Conservation (phyloP, 2,888 invertebrate genomes). For the Acleris emargana region DNA sequence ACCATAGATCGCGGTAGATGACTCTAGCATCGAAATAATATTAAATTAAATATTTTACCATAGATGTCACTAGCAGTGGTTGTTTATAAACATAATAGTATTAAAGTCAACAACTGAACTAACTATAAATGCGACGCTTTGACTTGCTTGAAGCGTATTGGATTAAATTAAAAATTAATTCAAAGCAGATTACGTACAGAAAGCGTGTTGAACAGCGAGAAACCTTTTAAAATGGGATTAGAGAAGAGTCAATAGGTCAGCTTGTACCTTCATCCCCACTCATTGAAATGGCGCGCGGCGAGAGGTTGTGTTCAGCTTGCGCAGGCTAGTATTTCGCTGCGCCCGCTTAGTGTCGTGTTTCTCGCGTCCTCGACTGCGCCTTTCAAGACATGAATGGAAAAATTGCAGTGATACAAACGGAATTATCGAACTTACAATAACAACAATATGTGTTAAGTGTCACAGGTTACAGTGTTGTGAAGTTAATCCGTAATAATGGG, state of each 20-base stretch:
- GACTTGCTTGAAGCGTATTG: background rate
- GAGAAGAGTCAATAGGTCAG: conserved; percentile 62
- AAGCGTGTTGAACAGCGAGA: conserved; percentile 12
- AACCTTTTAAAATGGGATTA: conserved; percentile 32
- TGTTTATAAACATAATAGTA: conserved; percentile 32
- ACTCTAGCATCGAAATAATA: background rate
- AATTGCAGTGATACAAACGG: conserved; percentile 44
- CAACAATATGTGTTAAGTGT: conserved; percentile 53
- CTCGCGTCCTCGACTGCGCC: conserved; percentile 67
- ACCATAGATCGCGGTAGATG: conserved; percentile 33
- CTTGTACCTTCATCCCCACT: conserved; percentile 74
- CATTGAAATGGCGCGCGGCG: conserved; percentile 65
- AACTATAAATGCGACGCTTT: background rate
- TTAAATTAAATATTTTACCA: conserved; percentile 4
- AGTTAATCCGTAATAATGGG: conserved; percentile 85
- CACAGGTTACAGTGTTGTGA: conserved; percentile 44
- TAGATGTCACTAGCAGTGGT: conserved; percentile 26
- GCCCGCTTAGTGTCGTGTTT: conserved; percentile 65
- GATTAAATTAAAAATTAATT: conserved; percentile 10
- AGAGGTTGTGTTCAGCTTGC: conserved; percentile 65
- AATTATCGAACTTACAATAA: conserved; percentile 44
- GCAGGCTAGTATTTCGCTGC: conserved; percentile 43
- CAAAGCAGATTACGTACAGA: conserved; percentile 8
- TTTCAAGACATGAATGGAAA: conserved; percentile 62
- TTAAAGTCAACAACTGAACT: background rate